These are phyloP conservation scores for Gadus chalcogrammus DNA, from an alignment of 2,113 vertebrate species.

Conservation along the genomic window DNA sequence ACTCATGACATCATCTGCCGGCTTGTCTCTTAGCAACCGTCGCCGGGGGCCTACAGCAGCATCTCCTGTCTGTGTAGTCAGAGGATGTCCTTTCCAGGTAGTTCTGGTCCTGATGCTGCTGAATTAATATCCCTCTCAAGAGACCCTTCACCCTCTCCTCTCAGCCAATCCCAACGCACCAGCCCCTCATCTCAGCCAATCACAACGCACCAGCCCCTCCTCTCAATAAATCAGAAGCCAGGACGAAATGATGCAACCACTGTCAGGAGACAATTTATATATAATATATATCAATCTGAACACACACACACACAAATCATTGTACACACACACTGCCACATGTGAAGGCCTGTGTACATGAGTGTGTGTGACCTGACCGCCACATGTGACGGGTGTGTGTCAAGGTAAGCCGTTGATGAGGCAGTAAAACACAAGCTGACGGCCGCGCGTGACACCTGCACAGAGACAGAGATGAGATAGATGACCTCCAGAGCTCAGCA, in stretches of 20 bases:
- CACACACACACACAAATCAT: constrained; percentile 36
- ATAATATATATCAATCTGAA: constrained; percentile 29
- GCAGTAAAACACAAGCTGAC: constrained; percentile 33
- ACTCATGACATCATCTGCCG: constrained; percentile 35
- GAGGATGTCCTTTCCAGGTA: constrained; percentile 6
- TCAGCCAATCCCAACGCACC: constrained; percentile 35
- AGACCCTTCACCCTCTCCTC: no score
- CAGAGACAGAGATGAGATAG: constrained; percentile 7
- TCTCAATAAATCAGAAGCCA: not conserved
- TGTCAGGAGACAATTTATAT: constrained; percentile 35
- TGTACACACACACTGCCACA: no score
- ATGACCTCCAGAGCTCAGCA: constrained; percentile 37
- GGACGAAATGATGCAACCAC: constrained; percentile 36
- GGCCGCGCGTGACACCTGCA: not conserved
- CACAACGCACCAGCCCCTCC: constrained; percentile 18
- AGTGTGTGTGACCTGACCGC: no score
- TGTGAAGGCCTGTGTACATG: no score
- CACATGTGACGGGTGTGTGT: constrained; percentile 9
- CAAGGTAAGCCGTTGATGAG: constrained; percentile 23
- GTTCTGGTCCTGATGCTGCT: not conserved
- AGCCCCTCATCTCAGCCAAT: constrained; percentile 16
- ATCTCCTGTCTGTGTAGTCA: constrained; percentile 19
- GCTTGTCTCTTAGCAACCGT: constrained; percentile 59
- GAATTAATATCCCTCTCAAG: no score
- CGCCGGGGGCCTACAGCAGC: constrained; percentile 8